These are phyloP conservation scores for Apostichopus californicus DNA, from an alignment of 35 echinoderm and acorn worm species.

Conservation along the genomic window DNA sequence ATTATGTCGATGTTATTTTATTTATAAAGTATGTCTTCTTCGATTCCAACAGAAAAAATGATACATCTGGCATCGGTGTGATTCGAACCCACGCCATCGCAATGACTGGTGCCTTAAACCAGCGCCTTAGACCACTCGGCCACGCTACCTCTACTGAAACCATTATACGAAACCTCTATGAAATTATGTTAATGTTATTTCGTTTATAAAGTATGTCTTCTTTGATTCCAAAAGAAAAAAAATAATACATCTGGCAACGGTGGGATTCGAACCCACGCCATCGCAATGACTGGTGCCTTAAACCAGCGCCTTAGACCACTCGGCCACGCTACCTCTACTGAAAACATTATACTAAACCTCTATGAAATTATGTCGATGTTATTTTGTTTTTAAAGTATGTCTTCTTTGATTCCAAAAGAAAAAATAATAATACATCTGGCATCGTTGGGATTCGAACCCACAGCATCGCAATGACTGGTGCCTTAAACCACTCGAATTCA, in stretches of 20 bases:
- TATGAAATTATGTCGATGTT: too few species aligned
- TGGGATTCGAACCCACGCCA: constrained; percentile 99
- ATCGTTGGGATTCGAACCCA: constrained; percentile 88
- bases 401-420: too few species aligned
- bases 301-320: constrained; percentile 99
- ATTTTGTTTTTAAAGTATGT: too few species aligned
- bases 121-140: constrained; percentile 99
- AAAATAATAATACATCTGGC: too few species aligned
- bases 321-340: constrained; percentile 99
- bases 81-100: constrained; percentile 99
- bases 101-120: constrained; percentile 98
- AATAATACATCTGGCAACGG: not conserved
- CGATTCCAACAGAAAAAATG: too few species aligned
- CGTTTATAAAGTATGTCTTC: too few species aligned
- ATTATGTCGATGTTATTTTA: too few species aligned
- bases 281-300: constrained; percentile 98
- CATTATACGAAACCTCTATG: too few species aligned
- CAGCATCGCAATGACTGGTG: constrained; percentile 99
- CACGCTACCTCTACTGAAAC: constrained; percentile 97
- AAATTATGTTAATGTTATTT: too few species aligned
- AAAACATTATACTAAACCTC: too few species aligned
- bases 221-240: too few species aligned
- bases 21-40: too few species aligned
- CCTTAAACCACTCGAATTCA: constrained; percentile 99
- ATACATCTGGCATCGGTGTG: constrained; percentile 64